phyloP scores from a whole-genome alignment of 2,888 invertebrate genomes.

The Limnephilus lunatus region DNA sequence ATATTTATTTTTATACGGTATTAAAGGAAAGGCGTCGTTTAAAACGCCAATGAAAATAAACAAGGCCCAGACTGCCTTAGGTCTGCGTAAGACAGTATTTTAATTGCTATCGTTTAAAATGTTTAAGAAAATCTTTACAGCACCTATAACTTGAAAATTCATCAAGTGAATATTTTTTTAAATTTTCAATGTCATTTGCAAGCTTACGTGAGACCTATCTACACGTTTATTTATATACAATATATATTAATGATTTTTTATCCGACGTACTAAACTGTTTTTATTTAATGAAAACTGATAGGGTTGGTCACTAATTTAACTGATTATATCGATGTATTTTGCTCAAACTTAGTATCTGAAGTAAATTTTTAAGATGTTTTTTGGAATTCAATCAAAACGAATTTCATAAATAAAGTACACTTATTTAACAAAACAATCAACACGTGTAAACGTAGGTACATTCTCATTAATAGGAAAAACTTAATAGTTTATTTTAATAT shows the following conservation, averaged over 20 bases:
- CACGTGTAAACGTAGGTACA: too few relatives aligned
- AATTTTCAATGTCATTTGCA: background rate
- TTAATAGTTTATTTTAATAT: too few relatives aligned
- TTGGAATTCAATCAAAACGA: too few relatives aligned
- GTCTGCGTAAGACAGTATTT: constrained; percentile 38
- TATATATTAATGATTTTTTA: background rate
- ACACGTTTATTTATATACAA: too few relatives aligned
- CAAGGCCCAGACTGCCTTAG: background rate
- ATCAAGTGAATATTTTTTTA: background rate
- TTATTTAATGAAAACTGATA: too few relatives aligned
- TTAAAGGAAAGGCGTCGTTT: constrained; percentile 29
- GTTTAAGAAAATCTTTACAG: background rate
- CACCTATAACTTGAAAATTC: background rate
- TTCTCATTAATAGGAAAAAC: too few relatives aligned
- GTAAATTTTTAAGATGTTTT: background rate
- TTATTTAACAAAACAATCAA: too few relatives aligned
- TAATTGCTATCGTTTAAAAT: constrained; percentile 32
- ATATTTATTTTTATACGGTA: background rate
- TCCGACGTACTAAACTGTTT: background rate
- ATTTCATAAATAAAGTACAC: too few relatives aligned
- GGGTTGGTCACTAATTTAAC: background rate
- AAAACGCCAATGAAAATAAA: constrained; percentile 19
- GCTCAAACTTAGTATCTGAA: background rate
- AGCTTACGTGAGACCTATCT: background rate
- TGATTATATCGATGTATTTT: background rate